Evolutionary conservation across 2,113 vertebrate genomes (phyloP).

Genomic region (Anoplopoma fimbria): DNA sequence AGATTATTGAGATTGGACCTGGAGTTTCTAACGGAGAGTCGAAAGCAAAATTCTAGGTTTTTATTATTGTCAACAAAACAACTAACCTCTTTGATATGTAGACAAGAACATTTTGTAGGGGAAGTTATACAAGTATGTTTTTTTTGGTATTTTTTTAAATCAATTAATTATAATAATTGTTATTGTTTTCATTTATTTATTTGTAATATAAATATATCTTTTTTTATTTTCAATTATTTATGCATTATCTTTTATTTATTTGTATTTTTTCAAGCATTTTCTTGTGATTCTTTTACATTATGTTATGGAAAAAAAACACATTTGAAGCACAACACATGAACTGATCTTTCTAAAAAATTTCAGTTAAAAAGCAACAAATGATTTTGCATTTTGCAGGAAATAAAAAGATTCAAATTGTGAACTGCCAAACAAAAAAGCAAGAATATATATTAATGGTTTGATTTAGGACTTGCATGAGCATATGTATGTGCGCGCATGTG

Average conservation of each 20-base stretch:
- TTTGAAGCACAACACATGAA: neutral
- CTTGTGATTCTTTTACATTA: neutral
- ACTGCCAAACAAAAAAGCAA: neutral
- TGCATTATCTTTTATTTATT: neutral
- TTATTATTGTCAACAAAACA: neutral
- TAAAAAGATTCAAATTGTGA: neutral
- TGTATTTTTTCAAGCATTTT: neutral
- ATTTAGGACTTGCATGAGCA: neutral
- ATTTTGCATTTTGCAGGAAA: too few relatives aligned
- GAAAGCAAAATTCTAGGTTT: neutral
- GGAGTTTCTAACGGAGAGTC: neutral
- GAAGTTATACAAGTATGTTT: neutral
- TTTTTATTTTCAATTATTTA: neutral
- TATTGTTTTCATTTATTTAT: neutral
- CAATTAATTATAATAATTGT: neutral
- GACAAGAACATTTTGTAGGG: too few relatives aligned
- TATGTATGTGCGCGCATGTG: neutral
- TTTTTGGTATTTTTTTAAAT: neutral
- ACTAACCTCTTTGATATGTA: too few relatives aligned
- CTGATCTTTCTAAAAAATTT: neutral
- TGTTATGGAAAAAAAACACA: too few relatives aligned
- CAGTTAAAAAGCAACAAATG: too few relatives aligned
- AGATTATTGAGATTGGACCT: neutral
- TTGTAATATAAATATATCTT: neutral
- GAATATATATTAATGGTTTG: neutral